A percentile compares a stretch with the other conserved stretches of the same genome.
phyloP scores from a whole-genome alignment of 1,140 invertebrate genomes.

The Hyposmocoma kahamanoa region DNA sequence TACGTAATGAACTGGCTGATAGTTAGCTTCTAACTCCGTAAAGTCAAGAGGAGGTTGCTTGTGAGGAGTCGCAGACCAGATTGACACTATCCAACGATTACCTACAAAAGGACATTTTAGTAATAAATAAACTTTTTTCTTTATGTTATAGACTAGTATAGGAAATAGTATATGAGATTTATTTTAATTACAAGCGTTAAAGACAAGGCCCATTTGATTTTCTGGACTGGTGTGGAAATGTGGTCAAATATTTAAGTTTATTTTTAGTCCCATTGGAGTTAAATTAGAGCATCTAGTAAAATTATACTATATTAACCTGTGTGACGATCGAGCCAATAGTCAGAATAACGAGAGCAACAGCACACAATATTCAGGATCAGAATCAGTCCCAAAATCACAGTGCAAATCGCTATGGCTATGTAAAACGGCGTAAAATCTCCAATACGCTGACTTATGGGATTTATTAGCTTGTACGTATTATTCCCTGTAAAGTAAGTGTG shows the following conservation, averaged over 20 bases:
- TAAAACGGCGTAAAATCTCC: slow-evolving; percentile 84
- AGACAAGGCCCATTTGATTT: no score
- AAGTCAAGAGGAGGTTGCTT: slow-evolving; percentile 88
- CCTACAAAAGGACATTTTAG: no score
- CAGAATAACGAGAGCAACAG: slow-evolving; percentile 84
- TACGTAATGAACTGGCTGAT: slow-evolving; percentile 35
- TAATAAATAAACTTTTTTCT: no score
- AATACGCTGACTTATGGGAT: slow-evolving; percentile 45
- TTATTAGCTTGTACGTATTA: slow-evolving; percentile 47
- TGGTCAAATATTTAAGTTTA: no score
- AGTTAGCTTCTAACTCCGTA: slow-evolving; percentile 79
- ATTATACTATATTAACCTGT: slow-evolving; percentile 79
- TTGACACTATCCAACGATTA: slow-evolving; percentile 86
- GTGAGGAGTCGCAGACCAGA: slow-evolving; percentile 88
- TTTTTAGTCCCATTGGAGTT: no score
- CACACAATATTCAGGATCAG: slow-evolving; percentile 84
- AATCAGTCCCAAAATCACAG: slow-evolving; percentile 79
- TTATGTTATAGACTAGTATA: no score
- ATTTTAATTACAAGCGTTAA: no score
- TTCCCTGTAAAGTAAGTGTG: slow-evolving; percentile 61
- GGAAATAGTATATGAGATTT: no score
- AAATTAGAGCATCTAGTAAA: no score
- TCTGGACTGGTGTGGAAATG: no score
- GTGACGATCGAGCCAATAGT: slow-evolving; percentile 87
- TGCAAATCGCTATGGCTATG: slow-evolving; percentile 83